These are phyloP conservation scores for Decapterus maruadsi DNA, from an alignment of 2,797 vertebrate species.

Conservation along the genomic window DNA sequence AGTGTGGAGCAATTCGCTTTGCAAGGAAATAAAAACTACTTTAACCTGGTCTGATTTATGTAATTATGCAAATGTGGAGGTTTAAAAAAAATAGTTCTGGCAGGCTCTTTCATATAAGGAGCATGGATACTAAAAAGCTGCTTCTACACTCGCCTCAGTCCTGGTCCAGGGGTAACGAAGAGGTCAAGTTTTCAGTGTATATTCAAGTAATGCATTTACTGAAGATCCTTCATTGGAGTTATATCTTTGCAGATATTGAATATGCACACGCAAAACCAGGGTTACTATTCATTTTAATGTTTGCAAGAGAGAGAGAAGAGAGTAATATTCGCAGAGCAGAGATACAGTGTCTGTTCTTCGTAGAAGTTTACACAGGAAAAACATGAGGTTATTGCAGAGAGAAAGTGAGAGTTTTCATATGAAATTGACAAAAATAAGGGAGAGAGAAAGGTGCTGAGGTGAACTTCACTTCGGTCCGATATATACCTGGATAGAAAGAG, in stretches of 20 bases:
- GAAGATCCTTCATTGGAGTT: background rate
- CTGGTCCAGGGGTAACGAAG: background rate
- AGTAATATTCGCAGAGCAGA: no score
- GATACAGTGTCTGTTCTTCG: background rate
- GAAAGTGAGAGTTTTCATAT: background rate
- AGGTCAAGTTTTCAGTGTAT: constrained; percentile 7
- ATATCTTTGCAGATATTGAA: background rate
- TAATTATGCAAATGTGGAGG: constrained; percentile 37
- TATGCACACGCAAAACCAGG: background rate
- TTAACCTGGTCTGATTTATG: constrained; percentile 31
- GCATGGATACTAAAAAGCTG: constrained; percentile 1
- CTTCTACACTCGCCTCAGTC: background rate
- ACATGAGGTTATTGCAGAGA: no score
- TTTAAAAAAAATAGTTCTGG: background rate
- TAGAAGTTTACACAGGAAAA: no score
- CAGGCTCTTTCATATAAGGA: constrained; percentile 1
- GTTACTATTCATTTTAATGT: background rate
- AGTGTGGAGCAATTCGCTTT: constrained; percentile 24
- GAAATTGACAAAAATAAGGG: background rate
- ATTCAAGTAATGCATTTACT: background rate
- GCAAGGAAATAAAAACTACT: constrained; percentile 29
- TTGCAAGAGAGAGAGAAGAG: background rate
- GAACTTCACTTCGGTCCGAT: background rate
- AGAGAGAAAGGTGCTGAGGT: background rate
- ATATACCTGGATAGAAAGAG: background rate